phyloP scores from a whole-genome alignment of 2,888 invertebrate species.

The Apotomis capreana region DNA sequence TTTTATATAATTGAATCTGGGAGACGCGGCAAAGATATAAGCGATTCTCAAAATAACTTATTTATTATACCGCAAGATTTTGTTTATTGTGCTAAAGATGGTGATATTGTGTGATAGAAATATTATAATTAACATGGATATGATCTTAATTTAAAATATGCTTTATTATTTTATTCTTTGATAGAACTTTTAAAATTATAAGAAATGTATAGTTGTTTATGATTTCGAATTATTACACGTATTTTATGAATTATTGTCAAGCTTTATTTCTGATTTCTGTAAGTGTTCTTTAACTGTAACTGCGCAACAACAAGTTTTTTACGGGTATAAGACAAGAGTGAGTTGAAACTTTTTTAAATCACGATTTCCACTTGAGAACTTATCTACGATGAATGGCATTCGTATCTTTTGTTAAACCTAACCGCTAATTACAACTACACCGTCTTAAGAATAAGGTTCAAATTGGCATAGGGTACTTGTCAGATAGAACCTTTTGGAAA shows the following conservation, averaged over 20 bases:
- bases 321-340: no score
- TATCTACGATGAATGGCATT: neutral
- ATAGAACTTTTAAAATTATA: slow-evolving; percentile 22
- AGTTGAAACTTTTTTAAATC: no score
- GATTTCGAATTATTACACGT: slow-evolving; percentile 31
- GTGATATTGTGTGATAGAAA: neutral
- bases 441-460: neutral
- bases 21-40: no score
- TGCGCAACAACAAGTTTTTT: no score
- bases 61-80: no score
- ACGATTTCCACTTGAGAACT: neutral
- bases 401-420: no score
- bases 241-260: neutral
- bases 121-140: neutral
- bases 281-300: neutral
- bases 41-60: no score
- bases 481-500: no score
- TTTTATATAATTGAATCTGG: no score
- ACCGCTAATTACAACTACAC: neutral
- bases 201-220: slow-evolving; percentile 20
- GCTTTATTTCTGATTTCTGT: neutral
- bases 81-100: no score
- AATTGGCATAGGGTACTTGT: no score
- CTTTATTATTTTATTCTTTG: slow-evolving; percentile 23
- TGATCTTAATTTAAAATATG: slow-evolving; percentile 8